Evolutionary conservation across 1,140 invertebrate genomes (phyloP).

Genomic region (Scylla paramamosain): DNA sequence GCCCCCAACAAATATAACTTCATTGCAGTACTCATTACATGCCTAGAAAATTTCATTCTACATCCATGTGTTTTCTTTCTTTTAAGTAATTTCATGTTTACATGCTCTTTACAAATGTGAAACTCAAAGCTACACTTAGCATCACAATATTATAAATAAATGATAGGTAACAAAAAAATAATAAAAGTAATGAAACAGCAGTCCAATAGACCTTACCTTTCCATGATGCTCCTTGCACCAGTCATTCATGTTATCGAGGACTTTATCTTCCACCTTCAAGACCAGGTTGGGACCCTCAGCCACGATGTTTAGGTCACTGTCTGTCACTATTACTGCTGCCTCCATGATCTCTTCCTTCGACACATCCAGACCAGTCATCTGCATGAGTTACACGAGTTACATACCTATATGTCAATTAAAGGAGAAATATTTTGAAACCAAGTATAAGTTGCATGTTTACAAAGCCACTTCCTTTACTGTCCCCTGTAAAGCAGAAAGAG

Average conservation of each 20-base stretch:
- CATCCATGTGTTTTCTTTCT: too few species aligned
- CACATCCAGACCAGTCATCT: slow-evolving; percentile 91
- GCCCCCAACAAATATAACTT: too few species aligned
- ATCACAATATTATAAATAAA: too few species aligned
- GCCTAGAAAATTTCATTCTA: too few species aligned
- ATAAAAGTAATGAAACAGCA: too few species aligned
- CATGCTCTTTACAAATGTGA: too few species aligned
- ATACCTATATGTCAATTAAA: not conserved
- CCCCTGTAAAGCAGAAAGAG: not conserved
- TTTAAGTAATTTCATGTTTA: too few species aligned
- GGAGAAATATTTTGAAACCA: not conserved
- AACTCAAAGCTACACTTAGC: too few species aligned
- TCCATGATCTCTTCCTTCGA: slow-evolving; percentile 91
- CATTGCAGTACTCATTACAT: too few species aligned
- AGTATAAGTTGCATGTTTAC: not conserved
- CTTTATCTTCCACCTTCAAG: slow-evolving; percentile 88
- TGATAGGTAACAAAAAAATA: too few species aligned
- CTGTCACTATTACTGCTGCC: slow-evolving; percentile 93
- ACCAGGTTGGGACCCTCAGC: slow-evolving; percentile 89
- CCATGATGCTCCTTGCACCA: slow-evolving; percentile 91
- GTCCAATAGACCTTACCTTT: slow-evolving; percentile 73
- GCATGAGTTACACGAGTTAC: slow-evolving; percentile 78
- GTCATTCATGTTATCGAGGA: slow-evolving; percentile 89
- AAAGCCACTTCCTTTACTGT: not conserved
- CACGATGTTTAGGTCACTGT: slow-evolving; percentile 88